Conservation (phyloP, 2,113 vertebrate genomes). For the Numenius arquata region DNA sequence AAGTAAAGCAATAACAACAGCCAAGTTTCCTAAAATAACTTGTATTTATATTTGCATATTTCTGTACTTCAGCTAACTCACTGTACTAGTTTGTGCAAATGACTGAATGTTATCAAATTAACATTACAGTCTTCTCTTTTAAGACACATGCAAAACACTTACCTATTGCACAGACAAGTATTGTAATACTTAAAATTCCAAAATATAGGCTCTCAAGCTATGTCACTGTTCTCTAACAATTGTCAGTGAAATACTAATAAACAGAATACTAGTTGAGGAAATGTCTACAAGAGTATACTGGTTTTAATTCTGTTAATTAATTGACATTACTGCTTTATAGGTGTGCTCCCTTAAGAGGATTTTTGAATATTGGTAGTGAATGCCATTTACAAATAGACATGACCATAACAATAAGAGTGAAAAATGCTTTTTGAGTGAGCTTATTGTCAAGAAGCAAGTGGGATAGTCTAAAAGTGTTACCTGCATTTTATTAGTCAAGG, state of each 20-base stretch:
- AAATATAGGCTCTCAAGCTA: not conserved
- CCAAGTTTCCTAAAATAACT: not conserved
- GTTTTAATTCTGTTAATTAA: not conserved
- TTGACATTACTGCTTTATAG: not conserved
- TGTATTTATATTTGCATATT: not conserved
- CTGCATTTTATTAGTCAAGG: not conserved
- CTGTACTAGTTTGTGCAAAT: not conserved
- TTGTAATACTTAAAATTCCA: not conserved
- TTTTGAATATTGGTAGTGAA: not conserved
- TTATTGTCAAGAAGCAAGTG: not conserved
- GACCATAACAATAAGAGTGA: not conserved
- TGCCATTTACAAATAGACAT: fast-evolving
- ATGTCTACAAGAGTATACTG: not conserved
- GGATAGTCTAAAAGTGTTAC: not conserved
- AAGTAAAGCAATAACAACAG: not conserved
- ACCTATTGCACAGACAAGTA: not conserved
- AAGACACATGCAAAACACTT: not conserved
- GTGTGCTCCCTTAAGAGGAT: not conserved
- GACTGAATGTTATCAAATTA: not conserved
- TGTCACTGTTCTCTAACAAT: not conserved
- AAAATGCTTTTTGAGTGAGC: not conserved
- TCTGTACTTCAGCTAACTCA: not conserved
- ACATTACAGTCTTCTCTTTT: not conserved
- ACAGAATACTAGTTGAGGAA: not conserved
- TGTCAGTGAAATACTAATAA: not conserved